phyloP scores from a whole-genome alignment of 2,888 invertebrate genomes.

The Lysandra bellargus region DNA sequence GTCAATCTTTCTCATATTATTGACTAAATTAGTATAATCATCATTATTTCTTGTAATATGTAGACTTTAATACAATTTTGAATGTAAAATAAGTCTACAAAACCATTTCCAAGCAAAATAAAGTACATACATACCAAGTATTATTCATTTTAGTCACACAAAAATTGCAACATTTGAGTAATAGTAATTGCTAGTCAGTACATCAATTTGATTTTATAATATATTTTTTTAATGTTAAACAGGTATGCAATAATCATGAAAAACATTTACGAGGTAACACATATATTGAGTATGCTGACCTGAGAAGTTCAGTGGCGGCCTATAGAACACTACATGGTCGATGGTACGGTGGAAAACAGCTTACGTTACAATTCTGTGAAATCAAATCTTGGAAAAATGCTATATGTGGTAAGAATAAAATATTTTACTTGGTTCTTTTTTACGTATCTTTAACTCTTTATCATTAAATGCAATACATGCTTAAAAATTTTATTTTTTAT shows the following conservation, averaged over 20 bases:
- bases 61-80: too few species aligned
- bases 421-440: background rate
- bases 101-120: too few species aligned
- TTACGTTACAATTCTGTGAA: constrained; percentile 89
- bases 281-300: constrained; percentile 87
- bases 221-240: constrained; percentile 32
- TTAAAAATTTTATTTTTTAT: background rate
- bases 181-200: background rate
- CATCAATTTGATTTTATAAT: background rate
- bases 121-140: too few species aligned
- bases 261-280: constrained; percentile 94
- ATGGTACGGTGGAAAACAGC: constrained; percentile 92
- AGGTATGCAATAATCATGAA: constrained; percentile 90
- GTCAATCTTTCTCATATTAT: too few species aligned
- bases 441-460: background rate
- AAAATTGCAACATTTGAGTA: too few species aligned
- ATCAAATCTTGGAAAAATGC: constrained; percentile 91
- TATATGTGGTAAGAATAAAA: constrained; percentile 85
- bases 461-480: background rate
- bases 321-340: constrained; percentile 89
- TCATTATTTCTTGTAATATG: too few species aligned
- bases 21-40: too few species aligned
- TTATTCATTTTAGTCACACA: too few species aligned
- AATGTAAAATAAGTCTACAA: too few species aligned
- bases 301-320: constrained; percentile 86